Base-by-base conservation (phyloP, 2,888 invertebrate genomes). In the Sesia apiformis region DNA sequence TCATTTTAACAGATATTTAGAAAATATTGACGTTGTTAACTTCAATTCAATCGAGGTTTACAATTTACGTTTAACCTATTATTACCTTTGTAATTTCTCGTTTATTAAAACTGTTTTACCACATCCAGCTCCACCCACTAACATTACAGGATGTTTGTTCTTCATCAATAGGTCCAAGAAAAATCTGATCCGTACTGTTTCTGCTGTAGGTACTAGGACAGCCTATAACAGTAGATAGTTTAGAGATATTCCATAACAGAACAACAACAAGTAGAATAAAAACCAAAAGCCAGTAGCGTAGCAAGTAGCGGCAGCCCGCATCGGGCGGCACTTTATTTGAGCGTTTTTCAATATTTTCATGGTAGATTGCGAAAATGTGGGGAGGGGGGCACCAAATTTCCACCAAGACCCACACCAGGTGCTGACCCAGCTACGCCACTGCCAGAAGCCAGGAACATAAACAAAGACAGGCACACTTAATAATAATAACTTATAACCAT, bases 91-190 rank as follows among this genome's bases (percentile, higher is more conserved):
- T 60, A 94, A 80, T 76, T 94, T 94, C 75, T 94, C 94, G 64
- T 92, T 94, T 40, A 94, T 91, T 46, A 94, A 74, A n/a, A 94
- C 96, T 3, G 98, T 98, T 90, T 98, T 98, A 3, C 98, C 98
- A 69, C 95, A 95, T 3, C 98, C 98, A 42, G 97, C 97, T 56
- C 94, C 93, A 50, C 98, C 98, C 0, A 98, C 97, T 58, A 98
- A 84, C 98, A 98, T 98, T 2, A 98, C 95, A 0, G 98, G 98
- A 75, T 96, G 95, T 67, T 93, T 93, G 66, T 94, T 94, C 58
- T 94, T 94, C 93, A 98, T 96, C 54, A 98, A 81, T 57, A 98
- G 84, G 81, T 98, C 97, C 59, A 98, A 82, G 77, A 98, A 98
- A 75, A 92, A 98, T 69, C 95, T 91, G 23, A 98, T 92, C 61